phyloP scores from a whole-genome alignment of 1,140 invertebrate genomes.

The Drosophila tristis region DNA sequence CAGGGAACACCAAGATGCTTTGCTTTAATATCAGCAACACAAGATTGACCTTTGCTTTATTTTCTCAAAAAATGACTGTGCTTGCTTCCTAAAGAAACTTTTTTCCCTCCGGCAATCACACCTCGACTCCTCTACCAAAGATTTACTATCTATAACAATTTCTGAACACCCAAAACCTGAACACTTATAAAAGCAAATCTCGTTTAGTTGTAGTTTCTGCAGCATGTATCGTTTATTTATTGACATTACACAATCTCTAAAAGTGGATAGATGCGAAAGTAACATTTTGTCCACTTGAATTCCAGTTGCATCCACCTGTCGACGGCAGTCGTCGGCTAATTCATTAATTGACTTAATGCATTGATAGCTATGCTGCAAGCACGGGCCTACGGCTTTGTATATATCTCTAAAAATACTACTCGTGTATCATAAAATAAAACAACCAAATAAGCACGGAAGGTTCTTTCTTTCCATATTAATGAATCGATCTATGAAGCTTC shows the following conservation, averaged over 20 bases:
- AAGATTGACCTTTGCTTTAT: too few species aligned
- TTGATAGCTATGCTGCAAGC: constrained; percentile 28
- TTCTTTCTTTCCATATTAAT: background rate
- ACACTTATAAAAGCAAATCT: constrained; percentile 2
- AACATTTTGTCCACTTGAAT: constrained; percentile 14
- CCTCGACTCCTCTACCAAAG: too few species aligned
- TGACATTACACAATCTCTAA: constrained; percentile 31
- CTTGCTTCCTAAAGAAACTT: too few species aligned
- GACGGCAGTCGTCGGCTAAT: constrained; percentile 30
- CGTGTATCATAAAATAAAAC: too few species aligned
- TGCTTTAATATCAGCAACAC: background rate
- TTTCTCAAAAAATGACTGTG: too few species aligned
- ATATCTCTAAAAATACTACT: too few species aligned
- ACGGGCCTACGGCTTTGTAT: background rate
- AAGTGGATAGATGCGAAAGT: constrained; percentile 25
- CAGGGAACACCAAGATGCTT: background rate
- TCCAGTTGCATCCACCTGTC: constrained; percentile 18
- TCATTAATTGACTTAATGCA: constrained; percentile 41
- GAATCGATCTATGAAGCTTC: too few species aligned
- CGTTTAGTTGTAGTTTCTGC: constrained; percentile 13
- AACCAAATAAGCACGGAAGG: background rate
- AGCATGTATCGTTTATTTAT: constrained; percentile 15
- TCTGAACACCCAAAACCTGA: background rate
- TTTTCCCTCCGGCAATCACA: background rate
- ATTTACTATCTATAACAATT: background rate